A percentile compares a stretch with the other conserved stretches of the same genome.
Evolutionary conservation across 2,113 vertebrate genomes (phyloP).

Genomic region (Rhinolophus sinicus): DNA sequence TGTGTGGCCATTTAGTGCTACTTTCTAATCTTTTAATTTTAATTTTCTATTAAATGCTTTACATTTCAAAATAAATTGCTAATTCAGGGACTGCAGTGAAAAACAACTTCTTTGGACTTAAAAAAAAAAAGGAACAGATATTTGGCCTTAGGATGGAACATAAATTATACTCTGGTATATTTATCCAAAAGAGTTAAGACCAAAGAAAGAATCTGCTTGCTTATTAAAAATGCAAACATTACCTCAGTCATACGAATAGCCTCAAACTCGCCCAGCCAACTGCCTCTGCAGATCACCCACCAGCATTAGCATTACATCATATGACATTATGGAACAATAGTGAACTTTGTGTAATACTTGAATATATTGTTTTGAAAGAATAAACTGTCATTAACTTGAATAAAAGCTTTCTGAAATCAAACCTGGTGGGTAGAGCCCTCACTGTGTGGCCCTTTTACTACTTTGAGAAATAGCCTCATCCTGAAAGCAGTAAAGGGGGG

Average conservation of each 20-base stretch:
- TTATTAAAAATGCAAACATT: constrained; percentile 74
- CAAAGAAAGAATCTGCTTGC: constrained; percentile 74
- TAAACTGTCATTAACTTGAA: constrained; percentile 77
- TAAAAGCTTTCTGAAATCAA: constrained; percentile 77
- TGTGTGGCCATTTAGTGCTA: neutral
- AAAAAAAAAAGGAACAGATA: constrained; percentile 9
- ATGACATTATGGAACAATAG: constrained; percentile 74
- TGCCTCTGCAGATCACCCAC: constrained; percentile 76
- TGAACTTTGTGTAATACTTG: constrained; percentile 68
- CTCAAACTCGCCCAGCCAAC: constrained; percentile 44
- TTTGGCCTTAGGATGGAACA: constrained; percentile 7
- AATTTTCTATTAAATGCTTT: constrained; percentile 41
- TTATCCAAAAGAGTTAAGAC: constrained; percentile 63
- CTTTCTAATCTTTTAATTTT: constrained; percentile 12
- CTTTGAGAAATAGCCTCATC: constrained; percentile 66
- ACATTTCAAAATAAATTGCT: constrained; percentile 38
- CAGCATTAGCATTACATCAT: constrained; percentile 66
- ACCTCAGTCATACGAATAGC: constrained; percentile 73
- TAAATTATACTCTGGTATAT: constrained; percentile 50
- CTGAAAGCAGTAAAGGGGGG: constrained; percentile 38
- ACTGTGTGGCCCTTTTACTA: constrained; percentile 62
- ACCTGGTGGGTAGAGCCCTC: constrained; percentile 58
- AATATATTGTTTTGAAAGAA: constrained; percentile 73
- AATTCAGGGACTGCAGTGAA: constrained; percentile 36
- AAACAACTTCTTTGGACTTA: constrained; percentile 49